Evolutionary conservation across 2,113 vertebrate species (phyloP), one percentile per base, ranked within the genome.

Genomic region (Taurulus bubalis): DNA sequence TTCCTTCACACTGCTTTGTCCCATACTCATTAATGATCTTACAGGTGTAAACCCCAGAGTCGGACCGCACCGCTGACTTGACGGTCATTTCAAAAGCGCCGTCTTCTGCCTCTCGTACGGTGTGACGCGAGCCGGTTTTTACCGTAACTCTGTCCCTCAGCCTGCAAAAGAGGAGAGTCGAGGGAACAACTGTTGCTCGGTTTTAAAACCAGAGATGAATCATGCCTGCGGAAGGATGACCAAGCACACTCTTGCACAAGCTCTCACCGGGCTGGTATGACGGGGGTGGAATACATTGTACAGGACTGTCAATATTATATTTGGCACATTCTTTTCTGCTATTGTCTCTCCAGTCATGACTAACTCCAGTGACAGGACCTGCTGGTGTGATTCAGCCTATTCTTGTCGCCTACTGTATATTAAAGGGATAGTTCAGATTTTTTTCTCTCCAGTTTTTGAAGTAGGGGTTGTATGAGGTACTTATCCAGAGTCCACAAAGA

Each of bases 21-120:
- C 98, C 98, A 1, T 98, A 99, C 84, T 99, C 98, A 0, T 99
- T 99, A 79, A 99, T 98, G 0, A 98, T 97, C 93, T 98, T 98
- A 92, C 98, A 99, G 71, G 95, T 97, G 90, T 99, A 99, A 90
- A 97, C 92, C 74, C 98, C 98, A 0, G 96, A 93, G 15, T 99
- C 98, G 0, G 95, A 95, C 53, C 94, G 96, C 88, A 96, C 93
- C 0, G 95, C 96, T 0, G 96, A 96, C 89, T 95, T 94, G 84
- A 99, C 97, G 65, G 93, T 96, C 91, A 99, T 95, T 0, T 95
- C 95, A 83, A 95, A 98, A 45, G 92, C 87, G 2, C 96, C 95
- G 0, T 94, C 94, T 40, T 96, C 96, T 0, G 93, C 95, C 49
- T 96, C 97, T 62, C 95, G 94, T 24, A 97, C 95, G 0, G 85